Conservation (phyloP, 2,888 invertebrate species). For the Sarcophaga rosellei region DNA sequence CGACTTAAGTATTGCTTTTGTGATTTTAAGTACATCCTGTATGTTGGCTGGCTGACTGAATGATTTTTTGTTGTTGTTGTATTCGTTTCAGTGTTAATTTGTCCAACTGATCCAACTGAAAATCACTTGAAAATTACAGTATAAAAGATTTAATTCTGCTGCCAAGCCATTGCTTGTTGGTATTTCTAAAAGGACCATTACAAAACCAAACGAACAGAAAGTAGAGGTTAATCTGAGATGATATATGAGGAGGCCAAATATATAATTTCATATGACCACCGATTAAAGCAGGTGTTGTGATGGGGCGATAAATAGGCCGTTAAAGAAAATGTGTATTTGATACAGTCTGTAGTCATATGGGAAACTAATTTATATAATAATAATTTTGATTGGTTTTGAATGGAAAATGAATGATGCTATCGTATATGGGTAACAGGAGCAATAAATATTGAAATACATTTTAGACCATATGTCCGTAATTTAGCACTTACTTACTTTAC, state of each 20-base stretch:
- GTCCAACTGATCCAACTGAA: constrained; percentile 50
- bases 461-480: too few relatives aligned
- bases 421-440: too few relatives aligned
- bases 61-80: not conserved
- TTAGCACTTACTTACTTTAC: too few relatives aligned
- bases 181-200: constrained; percentile 49
- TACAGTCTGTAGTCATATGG: not conserved
- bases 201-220: constrained; percentile 6
- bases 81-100: constrained; percentile 44
- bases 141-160: constrained; percentile 37
- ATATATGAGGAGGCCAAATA: constrained; percentile 26
- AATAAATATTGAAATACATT: too few relatives aligned
- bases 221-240: constrained; percentile 12
- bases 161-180: constrained; percentile 57
- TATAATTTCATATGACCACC: constrained; percentile 22
- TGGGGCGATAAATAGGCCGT: constrained; percentile 4
- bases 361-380: too few relatives aligned
- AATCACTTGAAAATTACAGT: constrained; percentile 55
- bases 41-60: not conserved
- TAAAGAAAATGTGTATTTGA: constrained; percentile 9
- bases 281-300: constrained; percentile 49
- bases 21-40: constrained; percentile 44
- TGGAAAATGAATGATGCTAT: not conserved
- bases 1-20: constrained; percentile 49
- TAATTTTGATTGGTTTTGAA: not conserved